A percentile compares a stretch with the other conserved stretches of the same genome.
Evolutionary conservation across 2,888 invertebrate species (phyloP).

Genomic region (Proisotoma minuta): DNA sequence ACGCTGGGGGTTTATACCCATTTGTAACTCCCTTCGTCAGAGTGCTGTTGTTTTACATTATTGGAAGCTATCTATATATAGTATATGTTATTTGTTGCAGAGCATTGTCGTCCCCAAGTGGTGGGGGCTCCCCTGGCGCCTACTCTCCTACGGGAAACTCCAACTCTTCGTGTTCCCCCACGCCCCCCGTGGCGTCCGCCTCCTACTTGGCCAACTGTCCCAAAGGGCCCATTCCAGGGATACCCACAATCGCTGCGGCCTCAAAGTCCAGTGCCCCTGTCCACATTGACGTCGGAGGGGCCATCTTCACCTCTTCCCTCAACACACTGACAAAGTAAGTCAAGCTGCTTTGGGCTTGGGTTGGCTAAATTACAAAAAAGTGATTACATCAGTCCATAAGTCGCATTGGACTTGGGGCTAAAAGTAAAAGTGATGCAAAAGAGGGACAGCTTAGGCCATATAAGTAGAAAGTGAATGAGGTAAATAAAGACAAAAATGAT

Average conservation of each 20-base stretch:
- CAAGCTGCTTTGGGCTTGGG: no score
- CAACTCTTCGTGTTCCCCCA: constrained; percentile 46
- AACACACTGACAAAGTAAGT: constrained; percentile 90
- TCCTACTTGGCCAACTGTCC: constrained; percentile 6
- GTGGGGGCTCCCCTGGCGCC: constrained; percentile 42
- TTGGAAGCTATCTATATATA: no score
- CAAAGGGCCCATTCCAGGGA: constrained; percentile 70
- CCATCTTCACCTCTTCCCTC: constrained; percentile 79
- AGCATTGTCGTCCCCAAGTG: constrained; percentile 44
- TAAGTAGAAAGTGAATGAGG: no score
- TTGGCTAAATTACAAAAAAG: no score
- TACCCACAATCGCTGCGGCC: constrained; percentile 88
- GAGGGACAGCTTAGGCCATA: no score
- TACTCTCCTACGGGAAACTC: constrained; percentile 46
- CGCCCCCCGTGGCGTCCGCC: constrained; percentile 40
- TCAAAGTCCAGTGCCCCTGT: constrained; percentile 91
- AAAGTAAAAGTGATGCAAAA: neutral
- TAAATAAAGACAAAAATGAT: neutral
- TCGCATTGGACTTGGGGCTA: no score
- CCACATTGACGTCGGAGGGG: constrained; percentile 84
- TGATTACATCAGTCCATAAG: no score
- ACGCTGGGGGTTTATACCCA: no score
- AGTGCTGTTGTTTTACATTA: no score
- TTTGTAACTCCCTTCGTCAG: no score
- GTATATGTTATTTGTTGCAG: no score